phyloP scores from a whole-genome alignment of 2,888 invertebrate species.

The Zygogramma bicolorata region DNA sequence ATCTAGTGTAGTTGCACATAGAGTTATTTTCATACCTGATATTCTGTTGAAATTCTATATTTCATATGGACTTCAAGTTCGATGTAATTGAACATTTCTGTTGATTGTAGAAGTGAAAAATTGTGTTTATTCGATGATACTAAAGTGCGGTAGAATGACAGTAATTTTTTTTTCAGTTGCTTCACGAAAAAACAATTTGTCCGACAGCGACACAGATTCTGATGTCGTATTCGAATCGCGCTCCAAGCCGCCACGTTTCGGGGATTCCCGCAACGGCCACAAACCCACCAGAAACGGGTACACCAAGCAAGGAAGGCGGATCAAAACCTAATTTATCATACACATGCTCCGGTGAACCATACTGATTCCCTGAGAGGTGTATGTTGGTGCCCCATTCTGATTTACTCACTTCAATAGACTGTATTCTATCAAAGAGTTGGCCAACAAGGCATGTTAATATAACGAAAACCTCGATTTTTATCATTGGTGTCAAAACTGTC shows the following conservation, averaged over 20 bases:
- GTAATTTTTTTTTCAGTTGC: constrained; percentile 68
- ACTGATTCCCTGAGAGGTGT: not conserved
- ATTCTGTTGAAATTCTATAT: too few relatives aligned
- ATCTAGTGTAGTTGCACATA: too few relatives aligned
- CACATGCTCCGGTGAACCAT: too few relatives aligned
- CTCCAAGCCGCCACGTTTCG: constrained; percentile 70
- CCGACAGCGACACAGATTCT: constrained; percentile 87
- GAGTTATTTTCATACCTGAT: too few relatives aligned
- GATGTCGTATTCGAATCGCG: constrained; percentile 86
- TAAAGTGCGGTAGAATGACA: not conserved
- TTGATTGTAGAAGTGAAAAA: not conserved
- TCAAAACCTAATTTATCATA: constrained; percentile 65
- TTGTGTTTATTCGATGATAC: not conserved
- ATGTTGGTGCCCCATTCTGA: not conserved
- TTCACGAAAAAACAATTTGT: constrained; percentile 73
- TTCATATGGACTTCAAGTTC: too few relatives aligned
- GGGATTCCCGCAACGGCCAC: constrained; percentile 71
- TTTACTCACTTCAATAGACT: not conserved
- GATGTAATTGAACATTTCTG: too few relatives aligned
- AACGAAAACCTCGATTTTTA: too few relatives aligned
- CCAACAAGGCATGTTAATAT: too few relatives aligned
- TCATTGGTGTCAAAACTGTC: too few relatives aligned
- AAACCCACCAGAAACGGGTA: constrained; percentile 71
- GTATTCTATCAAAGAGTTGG: too few relatives aligned
- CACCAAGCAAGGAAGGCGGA: constrained; percentile 67